These are phyloP conservation scores for Ormia ochracea DNA, from an alignment of 2,888 invertebrate species.

Conservation along the genomic window DNA sequence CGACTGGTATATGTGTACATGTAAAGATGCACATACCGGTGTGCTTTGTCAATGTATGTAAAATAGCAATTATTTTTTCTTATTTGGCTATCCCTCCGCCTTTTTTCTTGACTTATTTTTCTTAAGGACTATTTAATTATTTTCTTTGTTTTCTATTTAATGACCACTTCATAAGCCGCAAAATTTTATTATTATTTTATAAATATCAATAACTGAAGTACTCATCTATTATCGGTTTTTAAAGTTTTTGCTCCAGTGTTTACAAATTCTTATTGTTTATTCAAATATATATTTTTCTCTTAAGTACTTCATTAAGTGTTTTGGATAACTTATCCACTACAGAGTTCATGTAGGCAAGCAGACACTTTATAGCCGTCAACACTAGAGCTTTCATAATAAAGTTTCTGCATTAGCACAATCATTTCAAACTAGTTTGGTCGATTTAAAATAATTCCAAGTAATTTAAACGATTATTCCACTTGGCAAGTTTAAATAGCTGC, in stretches of 20 bases:
- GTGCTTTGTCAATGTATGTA: too few species aligned
- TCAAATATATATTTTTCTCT: neutral
- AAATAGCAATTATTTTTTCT: too few species aligned
- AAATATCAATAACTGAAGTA: neutral
- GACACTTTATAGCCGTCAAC: conserved; percentile 33
- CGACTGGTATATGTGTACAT: too few species aligned
- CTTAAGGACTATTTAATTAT: too few species aligned
- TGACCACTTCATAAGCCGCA: too few species aligned
- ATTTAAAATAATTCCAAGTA: conserved; percentile 41
- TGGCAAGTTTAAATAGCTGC: conserved; percentile 30
- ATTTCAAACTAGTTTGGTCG: conserved; percentile 10
- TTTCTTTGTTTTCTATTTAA: too few species aligned
- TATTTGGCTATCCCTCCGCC: too few species aligned
- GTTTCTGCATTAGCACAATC: neutral
- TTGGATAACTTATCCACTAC: conserved; percentile 14
- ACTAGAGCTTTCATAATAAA: conserved; percentile 11
- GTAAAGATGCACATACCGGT: too few species aligned
- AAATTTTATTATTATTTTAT: too few species aligned
- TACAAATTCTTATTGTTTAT: neutral
- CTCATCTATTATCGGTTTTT: neutral
- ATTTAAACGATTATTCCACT: conserved; percentile 51
- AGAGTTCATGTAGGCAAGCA: conserved; percentile 35
- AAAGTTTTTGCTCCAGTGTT: conserved; percentile 26
- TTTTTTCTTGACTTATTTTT: too few species aligned
- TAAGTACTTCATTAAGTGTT: conserved; percentile 47